Base-by-base conservation (phyloP, 2,888 invertebrate genomes). In the Globia sparganii region DNA sequence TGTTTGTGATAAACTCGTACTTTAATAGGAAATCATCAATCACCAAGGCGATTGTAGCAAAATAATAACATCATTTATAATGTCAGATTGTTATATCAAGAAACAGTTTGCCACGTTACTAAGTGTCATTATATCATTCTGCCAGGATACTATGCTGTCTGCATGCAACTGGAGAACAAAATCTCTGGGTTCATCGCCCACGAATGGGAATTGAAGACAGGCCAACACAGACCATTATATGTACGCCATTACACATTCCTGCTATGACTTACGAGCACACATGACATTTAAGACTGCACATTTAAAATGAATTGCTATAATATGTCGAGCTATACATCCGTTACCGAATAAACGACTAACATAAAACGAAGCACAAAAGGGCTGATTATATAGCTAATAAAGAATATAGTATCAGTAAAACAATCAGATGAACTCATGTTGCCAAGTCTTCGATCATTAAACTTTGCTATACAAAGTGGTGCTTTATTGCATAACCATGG, bases 361-460 rank as follows among this genome's bases (percentile, higher is more conserved):
- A 90, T 90, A 87, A 89, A 90, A 88, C 85, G 87, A 86, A 87
- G 86, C 77, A 88, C 82, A 85, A 87, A 86, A 88, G 88, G 86
- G 86, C 87, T 85, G 78, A 81, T 74, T 85, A 73, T 84, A 80
- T 85, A 64, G 73, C 82, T 85, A 87, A 88, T 88, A 87, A 91
- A 89, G 88, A 90, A 88, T 87, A 80, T 85, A 83, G 83, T 90
- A 78, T 83, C 89, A 88, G 87, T 90, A 84, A 90, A 91, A 90
- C 91, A 90, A 92, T 90, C 87, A 86, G 87, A 83, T 78, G 79
- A 78, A 83, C 78, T 81, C 80, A 67, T 78, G 87, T 79, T 93
- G 93, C 93, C 93, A 93, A 93, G 90, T 90, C 90, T 87, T 87
- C 86, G 87, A 83, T 86, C 87, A 89, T 86, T 88, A 89, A 90